Base-by-base conservation (phyloP, 1,140 invertebrate species). In the Drosophila repletoides region DNA sequence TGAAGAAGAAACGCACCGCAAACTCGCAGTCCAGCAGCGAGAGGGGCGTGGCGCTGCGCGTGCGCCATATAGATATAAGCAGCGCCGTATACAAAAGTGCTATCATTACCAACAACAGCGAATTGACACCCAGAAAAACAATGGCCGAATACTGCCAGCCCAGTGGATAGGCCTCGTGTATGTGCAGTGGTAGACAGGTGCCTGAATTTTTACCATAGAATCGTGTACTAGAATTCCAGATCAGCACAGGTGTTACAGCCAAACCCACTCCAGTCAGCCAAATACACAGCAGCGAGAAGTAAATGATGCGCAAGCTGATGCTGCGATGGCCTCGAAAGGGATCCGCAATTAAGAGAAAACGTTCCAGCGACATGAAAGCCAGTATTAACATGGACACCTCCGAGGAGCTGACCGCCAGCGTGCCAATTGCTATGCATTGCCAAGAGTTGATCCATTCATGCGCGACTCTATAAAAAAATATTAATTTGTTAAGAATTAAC, bases 91-190 rank as follows among this genome's bases (percentile, higher is more conserved):
- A 95, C 0, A 93, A 91, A 49, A 92, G 86, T 0, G 92, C 91
- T 52, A 95, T 95, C 36, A 94, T 90, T 1, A 94, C 24, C 12
- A 95, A 88, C 52, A 94, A 93, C 75, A 72, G 69, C 81, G 91
- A 64, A 90, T 95, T 95, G n/a, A 95, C 79, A 15, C 93, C 94
- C 6, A 95, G 90, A 73, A 95, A 94, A 19, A 95, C 92, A 69
- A 95, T 94, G 0, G 94, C 92, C 0, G 94, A 95, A 86, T 95
- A 96, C 72, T 95, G 91, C 95, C 95, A 96, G 5, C 95, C 95
- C 33, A 93, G 76, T 1, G 93, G 90, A 86, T 91, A 95, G 1
- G 94, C 93, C 69, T 95, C 93, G 60, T 94, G 93, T 46, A 96
- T 94, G 79, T 95, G 94, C 3, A 95, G 76, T 0, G 95, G 94